Evolutionary conservation across 2,113 vertebrate genomes (phyloP), one percentile per base, ranked within the genome.

Genomic region (Phrynosoma platyrhinos): DNA sequence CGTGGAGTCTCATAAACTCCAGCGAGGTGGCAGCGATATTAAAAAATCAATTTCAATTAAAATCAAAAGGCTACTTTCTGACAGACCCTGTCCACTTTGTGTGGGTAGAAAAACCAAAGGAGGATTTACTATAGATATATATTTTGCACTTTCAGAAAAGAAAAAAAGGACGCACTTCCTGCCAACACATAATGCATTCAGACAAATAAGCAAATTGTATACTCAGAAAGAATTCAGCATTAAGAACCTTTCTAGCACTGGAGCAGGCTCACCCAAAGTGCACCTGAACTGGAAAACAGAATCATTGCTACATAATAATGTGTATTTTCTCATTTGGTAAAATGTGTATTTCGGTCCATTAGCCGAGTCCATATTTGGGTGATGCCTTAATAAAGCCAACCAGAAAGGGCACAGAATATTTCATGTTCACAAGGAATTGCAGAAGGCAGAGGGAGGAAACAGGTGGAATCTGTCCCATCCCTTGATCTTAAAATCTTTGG

Each of bases 31-130:
- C 80, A 77, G 71, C 84, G 86, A 74, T 79, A 90, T 82, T 88
- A 83, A 89, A 94, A 90, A 89, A 87, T 85, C 88, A 84, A 68
- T 94, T 94, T 91, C 88, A 82, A 89, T 92, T 91, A 89, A 90
- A 93, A 84, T 36, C 88, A 81, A 87, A 77, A 16, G 88, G 12
- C 77, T 83, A 21, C 36, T 74, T 27, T 2, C 74, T 40, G 58
- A 58, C 79, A 79, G 85, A 79, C 82, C 13, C 4, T 9, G 87
- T 62, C 87, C 69, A 13, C 55, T n/a, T 89, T 64, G 72, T 87
- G 89, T 71, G 30, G 84, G 76, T 13, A 80, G 71, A 68, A 90
- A 90, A 83, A 23, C 47, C 40, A 81, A 16, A 89, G 77, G 42
- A 2, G 87, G 66, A 20, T 84, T 90, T 82, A 0, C 20, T 40